Base-by-base conservation (phyloP, 2,113 vertebrate species). In the Myiopsitta monachus region DNA sequence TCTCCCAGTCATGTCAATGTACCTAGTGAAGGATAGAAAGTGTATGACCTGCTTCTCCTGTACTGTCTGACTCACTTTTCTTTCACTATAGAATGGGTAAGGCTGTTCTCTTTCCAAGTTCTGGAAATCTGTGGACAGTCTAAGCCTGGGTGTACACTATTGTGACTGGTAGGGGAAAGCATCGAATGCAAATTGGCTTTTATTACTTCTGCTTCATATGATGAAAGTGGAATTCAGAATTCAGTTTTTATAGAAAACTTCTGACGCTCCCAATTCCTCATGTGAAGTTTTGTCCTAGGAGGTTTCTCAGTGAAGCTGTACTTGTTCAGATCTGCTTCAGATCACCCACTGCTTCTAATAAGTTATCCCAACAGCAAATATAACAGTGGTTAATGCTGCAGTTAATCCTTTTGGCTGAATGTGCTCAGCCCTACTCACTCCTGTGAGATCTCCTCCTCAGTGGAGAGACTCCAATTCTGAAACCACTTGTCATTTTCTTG, bases 391-490 rank as follows among this genome's bases (percentile, higher is more conserved):
- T 41, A 46, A 12, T 19, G 47, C 47, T 49, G 66, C 41, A 28
- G 46, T 5, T 14, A 49, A 61, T 68, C 31, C 10, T 38, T 22
- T 26, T 3, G 9, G 57, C 63, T 14, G 9, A 44, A 33, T 16
- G 3, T 12, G 31, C 39, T 18, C 66, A 14, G 73, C 66, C 2
- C 67, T 11, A 2, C 23, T 22, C 41, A 2, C 5, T 33, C 10
- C 51, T 4, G 1, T 8, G 66, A 23, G 10, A 24, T 46, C 43
- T 22, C 1, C 49, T 69, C 44, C 55, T 67, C 39, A 2, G 46
- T 0, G 31, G 63, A 39, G 6, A 7, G 1, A 8, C 31, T 61
- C n/a, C 57, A 11, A 3, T 8, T 19, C 21, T 57, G 31, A 5
- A 19, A 64, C 6, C 10, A 3, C 38, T 80, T 36, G 38, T 38